These are phyloP conservation scores for Aramus guarauna DNA, from an alignment of 2,113 vertebrate genomes.

Conservation along the genomic window DNA sequence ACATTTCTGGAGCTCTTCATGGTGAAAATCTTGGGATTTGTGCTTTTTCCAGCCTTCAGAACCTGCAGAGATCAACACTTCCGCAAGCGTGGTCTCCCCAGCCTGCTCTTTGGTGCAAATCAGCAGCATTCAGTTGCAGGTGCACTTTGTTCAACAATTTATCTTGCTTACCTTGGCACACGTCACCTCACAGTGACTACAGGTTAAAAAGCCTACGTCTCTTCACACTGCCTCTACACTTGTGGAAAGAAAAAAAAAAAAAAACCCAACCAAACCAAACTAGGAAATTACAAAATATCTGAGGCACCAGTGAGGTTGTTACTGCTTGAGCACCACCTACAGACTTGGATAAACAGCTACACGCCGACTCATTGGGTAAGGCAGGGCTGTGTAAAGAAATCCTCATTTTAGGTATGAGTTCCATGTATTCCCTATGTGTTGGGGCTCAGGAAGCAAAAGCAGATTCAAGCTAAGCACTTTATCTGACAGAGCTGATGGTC, in stretches of 20 bases:
- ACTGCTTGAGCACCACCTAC: not conserved
- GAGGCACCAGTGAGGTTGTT: not conserved
- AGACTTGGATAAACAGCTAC: not conserved
- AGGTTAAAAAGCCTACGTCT: not conserved
- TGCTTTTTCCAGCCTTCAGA: not conserved
- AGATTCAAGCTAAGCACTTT: not conserved
- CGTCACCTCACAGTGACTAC: not conserved
- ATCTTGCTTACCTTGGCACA: not conserved
- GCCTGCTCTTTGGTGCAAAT: not conserved
- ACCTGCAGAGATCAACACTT: not conserved
- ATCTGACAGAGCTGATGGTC: not conserved
- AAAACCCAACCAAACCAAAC: not conserved
- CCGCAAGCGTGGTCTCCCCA: not conserved
- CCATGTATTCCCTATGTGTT: rapidly evolving
- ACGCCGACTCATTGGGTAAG: rapidly evolving
- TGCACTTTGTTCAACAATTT: not conserved
- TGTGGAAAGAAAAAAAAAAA: not conserved
- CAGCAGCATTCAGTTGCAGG: not conserved
- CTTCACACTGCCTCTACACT: not conserved
- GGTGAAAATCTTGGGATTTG: not conserved
- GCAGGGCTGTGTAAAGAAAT: not conserved
- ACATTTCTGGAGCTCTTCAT: not conserved
- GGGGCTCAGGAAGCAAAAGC: not conserved
- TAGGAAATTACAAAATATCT: not conserved
- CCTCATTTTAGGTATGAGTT: not conserved